These are phyloP conservation scores for Dynastes maya DNA, from an alignment of 2,888 invertebrate genomes.

Conservation along the genomic window DNA sequence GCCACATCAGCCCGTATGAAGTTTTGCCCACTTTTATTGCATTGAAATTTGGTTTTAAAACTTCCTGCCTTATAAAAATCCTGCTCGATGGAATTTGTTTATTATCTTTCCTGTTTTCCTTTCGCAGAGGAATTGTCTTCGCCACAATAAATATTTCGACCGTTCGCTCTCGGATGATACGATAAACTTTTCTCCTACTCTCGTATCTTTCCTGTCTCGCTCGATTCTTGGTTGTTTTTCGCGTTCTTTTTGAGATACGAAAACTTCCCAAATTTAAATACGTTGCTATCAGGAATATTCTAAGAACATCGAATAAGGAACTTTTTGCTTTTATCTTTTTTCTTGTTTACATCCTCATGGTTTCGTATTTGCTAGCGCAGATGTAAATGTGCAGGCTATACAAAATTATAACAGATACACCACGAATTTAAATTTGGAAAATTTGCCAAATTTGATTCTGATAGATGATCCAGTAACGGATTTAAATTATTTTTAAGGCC, in stretches of 20 bases:
- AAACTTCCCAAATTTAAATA: constrained; percentile 40
- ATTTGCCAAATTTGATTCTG: no score
- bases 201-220: constrained; percentile 32
- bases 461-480: no score
- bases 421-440: no score
- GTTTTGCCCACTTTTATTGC: constrained; percentile 21
- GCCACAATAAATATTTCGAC: constrained; percentile 43
- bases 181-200: constrained; percentile 37
- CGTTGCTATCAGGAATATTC: constrained; percentile 36
- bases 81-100: constrained; percentile 36
- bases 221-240: constrained; percentile 19
- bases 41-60: constrained; percentile 38
- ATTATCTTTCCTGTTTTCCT: constrained; percentile 41
- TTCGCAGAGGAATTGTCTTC: constrained; percentile 41
- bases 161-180: constrained; percentile 28
- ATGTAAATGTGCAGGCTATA: background rate
- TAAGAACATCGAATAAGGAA: constrained; percentile 27
- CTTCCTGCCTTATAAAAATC: constrained; percentile 26
- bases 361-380: background rate
- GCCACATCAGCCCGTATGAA: background rate
- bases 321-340: constrained; percentile 9
- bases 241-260: constrained; percentile 26
- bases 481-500: no score
- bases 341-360: constrained; percentile 12
- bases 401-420: no score